Base-by-base conservation (phyloP, 2,888 invertebrate species). In the Steinernema scapterisci region DNA sequence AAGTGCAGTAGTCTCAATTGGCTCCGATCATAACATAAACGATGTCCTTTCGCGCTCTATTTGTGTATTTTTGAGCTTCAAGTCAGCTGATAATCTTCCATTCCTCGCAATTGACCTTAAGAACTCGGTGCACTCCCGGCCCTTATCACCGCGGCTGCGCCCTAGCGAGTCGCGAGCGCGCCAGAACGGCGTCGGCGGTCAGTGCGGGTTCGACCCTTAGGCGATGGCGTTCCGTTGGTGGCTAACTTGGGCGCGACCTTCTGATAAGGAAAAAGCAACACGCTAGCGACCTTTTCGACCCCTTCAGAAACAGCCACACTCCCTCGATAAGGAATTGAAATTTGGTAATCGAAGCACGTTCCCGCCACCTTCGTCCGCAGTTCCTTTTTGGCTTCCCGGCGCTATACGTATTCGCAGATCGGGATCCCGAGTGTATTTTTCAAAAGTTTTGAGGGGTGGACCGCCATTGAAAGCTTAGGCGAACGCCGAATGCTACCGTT, bases 1-100 rank as follows among this genome's bases (percentile, higher is more conserved):
- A 63, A 63, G 63, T 63, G 63, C 63, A 63, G 63, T 63, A 63
- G 63, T 63, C 31, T 63, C 31, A 31, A 63, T 63, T 63, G 63
- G 63, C 63, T 63, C 63, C 63, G 63, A 63, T 63, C 63, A 63
- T 31, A 63, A 27, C 63, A 63, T 25, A 25, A 38, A 16, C 31
- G 63, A 63, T 63, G 63, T 31, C 63, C 63, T 63, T 31, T 63
- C 13, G 16, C 31, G 31, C 3, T n/a, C 16, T 63, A 63, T 25
- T 63, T 63, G 31, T 63, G 63, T 63, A 63, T 63, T 63, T 63
- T 63, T 63, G 63, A 48, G 31, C 63, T 31, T 63, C 13, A 27
- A 16, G 31, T 31, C 63, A 31, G 31, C 13, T 63, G 31, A 19
- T 48, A 13, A 31, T 27, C 38, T 5, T 48, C 1, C 7, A 16